A percentile compares a stretch with the other conserved stretches of the same genome.
Evolutionary conservation across 53 echinoderm and acorn worm genomes (phyloP).

Genomic region (Patiria pectinifera): DNA sequence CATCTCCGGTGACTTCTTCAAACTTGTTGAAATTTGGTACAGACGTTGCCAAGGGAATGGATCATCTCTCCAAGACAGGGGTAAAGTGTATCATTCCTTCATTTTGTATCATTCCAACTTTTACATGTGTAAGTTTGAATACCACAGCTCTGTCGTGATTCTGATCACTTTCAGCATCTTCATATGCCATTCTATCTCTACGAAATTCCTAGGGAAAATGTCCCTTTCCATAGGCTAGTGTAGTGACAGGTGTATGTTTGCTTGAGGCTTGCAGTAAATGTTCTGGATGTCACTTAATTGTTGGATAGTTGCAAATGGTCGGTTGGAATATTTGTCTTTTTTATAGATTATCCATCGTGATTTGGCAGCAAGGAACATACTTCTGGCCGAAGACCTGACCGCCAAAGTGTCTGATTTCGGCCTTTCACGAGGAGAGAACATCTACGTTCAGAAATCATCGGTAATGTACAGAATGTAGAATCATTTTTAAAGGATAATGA

Average conservation of each 20-base stretch:
- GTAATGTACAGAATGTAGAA: neutral
- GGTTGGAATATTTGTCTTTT: neutral
- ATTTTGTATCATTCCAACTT: too few species aligned
- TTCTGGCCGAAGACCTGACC: slow-evolving; percentile 17
- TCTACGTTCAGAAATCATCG: slow-evolving; percentile 4
- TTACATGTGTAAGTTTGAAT: too few species aligned
- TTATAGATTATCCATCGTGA: neutral
- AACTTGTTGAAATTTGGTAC: neutral
- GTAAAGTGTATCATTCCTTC: neutral
- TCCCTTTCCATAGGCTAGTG: too few species aligned
- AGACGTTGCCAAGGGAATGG: slow-evolving; percentile 9
- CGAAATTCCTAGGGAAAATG: too few species aligned
- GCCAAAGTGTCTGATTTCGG: slow-evolving; percentile 46
- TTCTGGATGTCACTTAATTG: neutral
- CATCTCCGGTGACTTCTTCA: neutral
- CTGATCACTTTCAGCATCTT: too few species aligned
- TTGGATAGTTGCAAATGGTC: neutral
- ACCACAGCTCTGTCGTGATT: too few species aligned
- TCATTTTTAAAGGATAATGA: too few species aligned
- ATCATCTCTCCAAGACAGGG: slow-evolving; percentile 10
- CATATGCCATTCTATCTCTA: too few species aligned
- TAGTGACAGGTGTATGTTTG: too few species aligned
- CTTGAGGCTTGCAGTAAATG: neutral
- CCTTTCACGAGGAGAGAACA: slow-evolving; percentile 35
- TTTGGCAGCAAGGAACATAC: slow-evolving; percentile 25